Evolutionary conservation across 2,113 vertebrate species (phyloP), one percentile per base, ranked within the genome.

Genomic region (Eurystomus gularis): DNA sequence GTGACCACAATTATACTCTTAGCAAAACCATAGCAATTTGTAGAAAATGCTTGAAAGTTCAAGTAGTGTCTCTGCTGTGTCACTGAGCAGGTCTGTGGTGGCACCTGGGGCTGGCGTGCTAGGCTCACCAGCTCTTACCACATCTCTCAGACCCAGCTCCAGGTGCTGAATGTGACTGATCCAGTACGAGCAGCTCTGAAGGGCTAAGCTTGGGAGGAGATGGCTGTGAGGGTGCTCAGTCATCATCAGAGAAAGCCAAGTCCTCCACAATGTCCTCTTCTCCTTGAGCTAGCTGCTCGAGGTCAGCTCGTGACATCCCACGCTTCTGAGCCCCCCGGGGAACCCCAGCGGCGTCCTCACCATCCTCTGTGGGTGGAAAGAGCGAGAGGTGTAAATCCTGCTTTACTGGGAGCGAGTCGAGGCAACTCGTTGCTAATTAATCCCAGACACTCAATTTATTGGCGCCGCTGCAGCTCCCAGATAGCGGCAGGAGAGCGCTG

Each of bases 251-350:
- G 61, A 99, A 96, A 77, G 98, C 95, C 58, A 99, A 97, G 87
- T 99, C 99, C 96, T 99, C 98, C 78, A 99, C 98, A 14, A 98
- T 7, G n/a, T 99, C 99, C 42, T 98, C 98, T 0, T 97, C 98
- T 37, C 99, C 99, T 88, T 97, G 98, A 2, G 99, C 98, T 86
- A 99, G 98, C 84, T 94, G 97, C 54, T 98, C 86, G 40, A 99
- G 98, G 96, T 99, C 98, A 0, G 97, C 71, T 2, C 93, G 98
- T 7, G 98, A 97, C 93, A 98, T 55, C 11, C 76, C 96, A n/a
- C n/a, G n/a, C n/a, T n/a, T n/a, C 2, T 3, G 82, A 4, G 60
- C 49, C 91, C 94, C 79, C 3, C 5, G 78, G 49, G 73, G 13
- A 26, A 13, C 12, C 23, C 0, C 11, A 4, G 65, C 12, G 3